Base-by-base conservation (phyloP, 2,888 invertebrate genomes). In the Drosophila antonietae region DNA sequence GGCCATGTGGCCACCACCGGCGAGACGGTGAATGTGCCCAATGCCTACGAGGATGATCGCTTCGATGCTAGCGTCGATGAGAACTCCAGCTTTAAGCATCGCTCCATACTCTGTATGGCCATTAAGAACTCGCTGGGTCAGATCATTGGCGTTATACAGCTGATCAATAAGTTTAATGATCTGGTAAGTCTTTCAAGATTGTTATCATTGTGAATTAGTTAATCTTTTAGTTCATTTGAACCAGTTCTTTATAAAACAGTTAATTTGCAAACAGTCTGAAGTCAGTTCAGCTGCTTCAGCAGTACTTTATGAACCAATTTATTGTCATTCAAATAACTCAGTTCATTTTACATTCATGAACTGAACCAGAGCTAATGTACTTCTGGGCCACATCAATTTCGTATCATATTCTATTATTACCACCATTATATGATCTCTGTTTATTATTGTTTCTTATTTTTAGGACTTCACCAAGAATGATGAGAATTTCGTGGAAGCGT, bases 401-500 rank as follows among this genome's bases (percentile, higher is more conserved):
- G 6, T 2, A 35, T 51, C 33, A 12, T 20, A 3, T 14, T 10
- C 14, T 18, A 33, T 18, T 6, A 5, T 18, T 6, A 8, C 14
- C 4, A 31, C 6, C 39, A 33, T 14, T 35, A 35, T 51, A 51
- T 35, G 51, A 51, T 33, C 33, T n/a, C 12, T n/a, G 49, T 52
- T 41, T 14, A 28, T 39, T 39, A 53, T 31, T 39, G 12, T 15
- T n/a, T 20, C 28, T 49, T 28, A 15, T 15, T 53, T 63, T 7
- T 57, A 93, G 83, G 95, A 96, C 33, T 98, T 98, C 93, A 98
- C 98, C 83, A 97, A 97, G 93, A 98, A 98, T 93, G 98, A 98
- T 92, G 98, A 98, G 93, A 98, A 98, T 93, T 97, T 98, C 91
- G 97, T 98, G 79, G 98, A 98, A 93, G 98, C 98, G 3, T 98